Percentiles rank a stretch among this genome's conserved stretches.
Conservation (phyloP, 2,888 invertebrate species). For the Troides oblongomaculatus region DNA sequence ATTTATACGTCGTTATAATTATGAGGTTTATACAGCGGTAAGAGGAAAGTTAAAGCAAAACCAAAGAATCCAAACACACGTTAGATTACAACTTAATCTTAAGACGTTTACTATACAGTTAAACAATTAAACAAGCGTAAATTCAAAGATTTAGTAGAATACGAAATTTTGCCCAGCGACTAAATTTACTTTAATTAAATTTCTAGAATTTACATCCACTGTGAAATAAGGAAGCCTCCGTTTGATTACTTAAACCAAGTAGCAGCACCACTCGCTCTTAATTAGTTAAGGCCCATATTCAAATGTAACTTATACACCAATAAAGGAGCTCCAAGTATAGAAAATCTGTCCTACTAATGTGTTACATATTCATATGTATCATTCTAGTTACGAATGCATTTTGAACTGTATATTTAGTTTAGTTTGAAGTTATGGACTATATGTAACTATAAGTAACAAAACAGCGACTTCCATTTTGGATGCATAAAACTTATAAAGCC, state of each 20-base stretch:
- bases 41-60: too few species aligned
- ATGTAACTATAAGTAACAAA: not conserved
- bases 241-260: constrained; percentile 17
- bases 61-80: too few species aligned
- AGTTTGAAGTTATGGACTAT: too few species aligned
- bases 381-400: too few species aligned
- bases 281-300: constrained; percentile 15
- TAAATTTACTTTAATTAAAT: constrained; percentile 13
- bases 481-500: constrained; percentile 16
- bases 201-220: constrained; percentile 16
- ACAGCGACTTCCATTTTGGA: constrained; percentile 9
- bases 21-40: too few species aligned
- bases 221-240: constrained; percentile 18
- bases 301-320: constrained; percentile 9
- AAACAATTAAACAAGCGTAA: too few species aligned
- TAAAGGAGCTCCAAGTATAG: not conserved
- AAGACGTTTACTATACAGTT: too few species aligned
- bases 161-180: constrained; percentile 9
- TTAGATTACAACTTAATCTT: too few species aligned
- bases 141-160: constrained; percentile 1
- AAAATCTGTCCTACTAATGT: not conserved
- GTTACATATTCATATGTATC: too few species aligned
- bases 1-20: too few species aligned
- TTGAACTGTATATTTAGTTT: too few species aligned
- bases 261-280: constrained; percentile 16